phyloP scores from a whole-genome alignment of 1,140 invertebrate genomes.

The Cepaea nemoralis region DNA sequence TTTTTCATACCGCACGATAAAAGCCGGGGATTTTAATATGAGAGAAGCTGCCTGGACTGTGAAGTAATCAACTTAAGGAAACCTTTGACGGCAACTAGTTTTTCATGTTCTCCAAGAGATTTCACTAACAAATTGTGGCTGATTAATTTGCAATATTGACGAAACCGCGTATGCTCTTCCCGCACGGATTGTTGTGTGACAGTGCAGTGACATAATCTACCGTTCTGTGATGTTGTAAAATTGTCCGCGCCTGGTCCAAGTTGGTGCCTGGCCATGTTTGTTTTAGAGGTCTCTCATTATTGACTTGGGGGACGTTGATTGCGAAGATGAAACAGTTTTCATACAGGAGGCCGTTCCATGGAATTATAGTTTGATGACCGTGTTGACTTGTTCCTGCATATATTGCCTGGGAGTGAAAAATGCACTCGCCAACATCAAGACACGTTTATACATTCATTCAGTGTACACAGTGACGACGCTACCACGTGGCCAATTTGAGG shows the following conservation, averaged over 20 bases:
- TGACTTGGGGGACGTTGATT: background rate
- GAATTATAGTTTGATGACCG: too few relatives aligned
- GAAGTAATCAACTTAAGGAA: slow-evolving; percentile 12
- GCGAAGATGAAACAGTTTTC: background rate
- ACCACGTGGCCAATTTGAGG: too few relatives aligned
- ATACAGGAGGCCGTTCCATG: background rate
- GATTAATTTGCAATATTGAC: slow-evolving; percentile 18
- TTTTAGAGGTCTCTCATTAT: background rate
- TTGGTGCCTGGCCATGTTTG: background rate
- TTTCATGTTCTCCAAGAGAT: background rate
- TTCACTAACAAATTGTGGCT: slow-evolving; percentile 1
- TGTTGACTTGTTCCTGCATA: too few relatives aligned
- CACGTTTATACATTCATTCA: too few relatives aligned
- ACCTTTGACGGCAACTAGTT: background rate
- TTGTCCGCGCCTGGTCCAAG: background rate
- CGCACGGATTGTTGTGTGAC: background rate
- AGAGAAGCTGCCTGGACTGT: background rate
- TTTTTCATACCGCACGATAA: background rate
- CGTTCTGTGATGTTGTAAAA: slow-evolving; percentile 14
- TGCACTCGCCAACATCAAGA: too few relatives aligned
- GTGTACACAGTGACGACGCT: too few relatives aligned
- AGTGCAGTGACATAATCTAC: slow-evolving; percentile 2
- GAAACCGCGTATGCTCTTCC: background rate
- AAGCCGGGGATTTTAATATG: background rate
- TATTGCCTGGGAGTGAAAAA: too few relatives aligned